These are phyloP conservation scores for Rallus crepitans DNA, from an alignment of 2,797 vertebrate genomes.

Conservation along the genomic window DNA sequence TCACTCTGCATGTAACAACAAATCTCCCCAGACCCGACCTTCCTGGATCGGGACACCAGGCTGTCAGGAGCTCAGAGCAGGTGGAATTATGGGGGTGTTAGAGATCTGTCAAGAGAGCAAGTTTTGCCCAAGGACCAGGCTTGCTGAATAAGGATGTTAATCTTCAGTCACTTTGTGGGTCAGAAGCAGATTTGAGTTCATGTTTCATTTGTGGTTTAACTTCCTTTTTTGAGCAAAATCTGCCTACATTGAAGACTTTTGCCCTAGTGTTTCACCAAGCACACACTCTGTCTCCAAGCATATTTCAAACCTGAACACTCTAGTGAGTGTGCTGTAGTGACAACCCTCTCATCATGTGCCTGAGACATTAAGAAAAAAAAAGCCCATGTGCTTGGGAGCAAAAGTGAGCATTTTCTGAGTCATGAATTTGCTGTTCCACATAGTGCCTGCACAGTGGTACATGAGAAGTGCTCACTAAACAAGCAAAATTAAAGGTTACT, in stretches of 20 bases:
- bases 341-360: neutral
- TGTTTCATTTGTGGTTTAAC: neutral
- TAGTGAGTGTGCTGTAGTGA: neutral
- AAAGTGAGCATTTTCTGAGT: neutral
- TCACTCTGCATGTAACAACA: no score
- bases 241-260: constrained; percentile 39
- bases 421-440: neutral
- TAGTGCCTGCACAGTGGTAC: neutral
- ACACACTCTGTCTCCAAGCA: neutral
- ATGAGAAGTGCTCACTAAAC: neutral
- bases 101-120: neutral
- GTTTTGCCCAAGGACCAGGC: neutral
- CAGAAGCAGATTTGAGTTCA: neutral
- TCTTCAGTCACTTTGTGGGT: neutral
- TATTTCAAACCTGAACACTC: neutral
- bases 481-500: neutral
- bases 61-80: neutral
- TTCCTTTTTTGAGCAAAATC: constrained; percentile 43
- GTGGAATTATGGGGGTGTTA: neutral
- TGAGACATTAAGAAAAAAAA: neutral
- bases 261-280: neutral
- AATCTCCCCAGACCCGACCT: no score
- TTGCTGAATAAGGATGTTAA: neutral
- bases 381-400: neutral
- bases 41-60: no score